Evolutionary conservation across 2,888 invertebrate genomes (phyloP).

Genomic region (Cantharis rustica): DNA sequence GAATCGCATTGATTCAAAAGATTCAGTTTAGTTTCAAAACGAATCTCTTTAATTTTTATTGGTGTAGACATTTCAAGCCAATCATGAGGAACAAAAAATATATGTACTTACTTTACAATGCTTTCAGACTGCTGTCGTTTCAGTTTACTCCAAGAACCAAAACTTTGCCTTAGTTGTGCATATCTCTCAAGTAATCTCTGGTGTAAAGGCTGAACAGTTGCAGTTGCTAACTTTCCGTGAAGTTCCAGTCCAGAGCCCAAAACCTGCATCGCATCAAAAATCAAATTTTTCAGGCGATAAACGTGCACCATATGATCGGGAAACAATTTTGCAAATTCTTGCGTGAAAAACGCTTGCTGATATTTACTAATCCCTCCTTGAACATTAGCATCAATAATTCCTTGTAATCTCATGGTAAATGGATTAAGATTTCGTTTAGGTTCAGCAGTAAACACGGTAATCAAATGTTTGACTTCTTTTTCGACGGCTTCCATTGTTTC

Average conservation of each 20-base stretch:
- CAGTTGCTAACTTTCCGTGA: conserved; percentile 84
- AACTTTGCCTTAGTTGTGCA: conserved; percentile 78
- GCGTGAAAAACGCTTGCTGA: conserved; percentile 90
- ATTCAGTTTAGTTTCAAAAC: too few relatives aligned
- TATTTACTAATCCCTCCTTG: conserved; percentile 95
- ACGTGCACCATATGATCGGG: conserved; percentile 65
- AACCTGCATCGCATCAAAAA: conserved; percentile 76
- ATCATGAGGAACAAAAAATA: not conserved
- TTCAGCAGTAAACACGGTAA: conserved; percentile 79
- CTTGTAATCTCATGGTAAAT: conserved; percentile 86
- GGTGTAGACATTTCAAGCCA: too few relatives aligned
- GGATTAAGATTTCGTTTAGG: conserved; percentile 86
- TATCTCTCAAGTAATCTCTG: conserved; percentile 87
- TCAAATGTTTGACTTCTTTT: conserved; percentile 80
- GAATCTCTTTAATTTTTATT: too few relatives aligned
- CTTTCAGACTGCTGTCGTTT: conserved; percentile 76
- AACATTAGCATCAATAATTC: conserved; percentile 94
- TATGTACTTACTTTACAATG: conserved; percentile 72
- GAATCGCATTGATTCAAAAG: too few relatives aligned
- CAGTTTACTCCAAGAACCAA: conserved; percentile 67
- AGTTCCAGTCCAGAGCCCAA: conserved; percentile 83
- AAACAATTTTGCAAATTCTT: conserved; percentile 71
- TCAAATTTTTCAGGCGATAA: conserved; percentile 66
- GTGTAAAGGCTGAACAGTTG: conserved; percentile 90
- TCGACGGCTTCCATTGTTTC: conserved; percentile 93